phyloP scores from a whole-genome alignment of 2,888 invertebrate species.

The Drosophila peninsularis region DNA sequence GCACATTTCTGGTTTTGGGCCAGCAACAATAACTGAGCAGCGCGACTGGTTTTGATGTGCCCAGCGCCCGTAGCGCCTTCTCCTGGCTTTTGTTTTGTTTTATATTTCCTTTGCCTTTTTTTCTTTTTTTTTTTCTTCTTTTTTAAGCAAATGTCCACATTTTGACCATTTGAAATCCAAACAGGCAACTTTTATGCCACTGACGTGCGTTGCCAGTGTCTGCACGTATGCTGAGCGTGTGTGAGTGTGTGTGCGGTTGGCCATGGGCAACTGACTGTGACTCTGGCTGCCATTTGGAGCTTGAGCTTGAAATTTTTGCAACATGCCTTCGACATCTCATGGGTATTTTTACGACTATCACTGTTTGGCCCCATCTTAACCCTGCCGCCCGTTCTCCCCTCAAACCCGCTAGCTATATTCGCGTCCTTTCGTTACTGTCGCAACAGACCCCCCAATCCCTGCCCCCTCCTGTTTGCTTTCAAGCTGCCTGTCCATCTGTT shows the following conservation, averaged over 20 bases:
- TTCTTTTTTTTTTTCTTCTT: background rate
- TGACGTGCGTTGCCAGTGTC: constrained; percentile 59
- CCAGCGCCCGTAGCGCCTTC: constrained; percentile 1
- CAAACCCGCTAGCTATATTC: background rate
- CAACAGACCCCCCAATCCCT: too few species aligned
- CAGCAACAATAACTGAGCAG: constrained; percentile 17
- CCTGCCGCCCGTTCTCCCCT: background rate
- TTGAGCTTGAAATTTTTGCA: constrained; percentile 78
- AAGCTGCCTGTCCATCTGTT: constrained; percentile 8
- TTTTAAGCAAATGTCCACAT: constrained; percentile 76
- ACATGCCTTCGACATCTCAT: constrained; percentile 79
- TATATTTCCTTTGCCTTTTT: constrained; percentile 13
- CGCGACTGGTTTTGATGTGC: constrained; percentile 30
- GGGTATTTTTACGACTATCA: constrained; percentile 78
- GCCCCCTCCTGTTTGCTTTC: too few species aligned
- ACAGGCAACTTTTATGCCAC: constrained; percentile 77
- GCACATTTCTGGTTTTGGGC: constrained; percentile 33
- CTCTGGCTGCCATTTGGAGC: constrained; percentile 67
- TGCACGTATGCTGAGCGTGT: constrained; percentile 28
- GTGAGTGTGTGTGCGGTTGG: constrained; percentile 25
- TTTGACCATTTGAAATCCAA: constrained; percentile 79
- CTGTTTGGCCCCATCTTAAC: constrained; percentile 31
- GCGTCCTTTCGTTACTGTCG: constrained; percentile 18
- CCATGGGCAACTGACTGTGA: constrained; percentile 48
- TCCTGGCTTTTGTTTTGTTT: constrained; percentile 18